These are phyloP conservation scores for Columbina picui DNA, from an alignment of 2,113 vertebrate species.

Conservation along the genomic window DNA sequence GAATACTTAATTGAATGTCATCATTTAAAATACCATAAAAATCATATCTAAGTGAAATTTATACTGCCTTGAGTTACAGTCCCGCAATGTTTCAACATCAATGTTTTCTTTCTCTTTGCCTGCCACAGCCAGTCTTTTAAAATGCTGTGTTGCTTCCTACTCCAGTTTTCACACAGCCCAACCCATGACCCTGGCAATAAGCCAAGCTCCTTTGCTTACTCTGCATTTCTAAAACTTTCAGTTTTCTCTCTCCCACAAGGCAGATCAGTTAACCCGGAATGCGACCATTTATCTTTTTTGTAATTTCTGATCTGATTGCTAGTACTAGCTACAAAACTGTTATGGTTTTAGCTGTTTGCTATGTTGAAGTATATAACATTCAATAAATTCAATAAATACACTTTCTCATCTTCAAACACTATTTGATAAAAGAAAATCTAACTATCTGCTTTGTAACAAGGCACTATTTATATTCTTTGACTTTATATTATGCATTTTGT, in stretches of 20 bases:
- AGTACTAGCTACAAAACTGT: neutral
- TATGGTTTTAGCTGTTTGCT: neutral
- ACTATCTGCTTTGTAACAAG: neutral
- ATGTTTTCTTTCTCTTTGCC: neutral
- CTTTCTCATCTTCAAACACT: neutral
- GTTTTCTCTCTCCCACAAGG: neutral
- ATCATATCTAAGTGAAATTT: neutral
- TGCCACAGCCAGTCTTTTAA: neutral
- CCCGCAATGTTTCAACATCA: neutral
- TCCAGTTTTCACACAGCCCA: constrained; percentile 18
- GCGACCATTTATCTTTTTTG: neutral
- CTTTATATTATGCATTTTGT: neutral
- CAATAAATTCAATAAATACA: neutral
- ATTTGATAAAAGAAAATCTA: neutral
- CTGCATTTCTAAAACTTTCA: neutral
- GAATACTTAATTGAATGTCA: neutral
- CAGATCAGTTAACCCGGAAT: neutral
- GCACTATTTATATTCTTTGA: neutral
- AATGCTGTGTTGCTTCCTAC: neutral
- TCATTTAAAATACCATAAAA: neutral
- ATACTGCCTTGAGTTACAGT: neutral
- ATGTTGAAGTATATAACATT: neutral
- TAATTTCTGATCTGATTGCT: neutral
- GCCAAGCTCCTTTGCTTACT: constrained; percentile 34
- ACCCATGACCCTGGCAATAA: neutral